Percentiles rank a stretch among this genome's conserved stretches.
Evolutionary conservation across 2,797 vertebrate genomes (phyloP).

Genomic region (Okamejei kenojei): DNA sequence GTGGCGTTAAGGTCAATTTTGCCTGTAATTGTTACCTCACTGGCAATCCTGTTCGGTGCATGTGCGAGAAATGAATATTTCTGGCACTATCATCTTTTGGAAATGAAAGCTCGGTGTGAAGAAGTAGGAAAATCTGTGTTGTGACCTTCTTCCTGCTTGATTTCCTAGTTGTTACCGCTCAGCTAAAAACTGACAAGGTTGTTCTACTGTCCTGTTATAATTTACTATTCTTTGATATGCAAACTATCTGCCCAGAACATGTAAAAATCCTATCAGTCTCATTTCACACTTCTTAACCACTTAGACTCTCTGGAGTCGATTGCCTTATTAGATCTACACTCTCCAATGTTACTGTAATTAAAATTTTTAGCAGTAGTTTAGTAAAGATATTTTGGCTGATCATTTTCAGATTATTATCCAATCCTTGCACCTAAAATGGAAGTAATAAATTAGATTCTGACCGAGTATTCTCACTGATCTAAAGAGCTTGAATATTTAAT

Average conservation of each 20-base stretch:
- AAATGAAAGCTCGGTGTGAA: constrained; percentile 74
- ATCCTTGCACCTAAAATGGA: constrained; percentile 94
- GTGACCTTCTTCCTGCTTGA: constrained; percentile 83
- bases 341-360: constrained; percentile 99
- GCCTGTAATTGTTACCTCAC: constrained; percentile 78
- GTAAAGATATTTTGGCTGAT: constrained; percentile 99
- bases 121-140: constrained; percentile 64
- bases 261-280: constrained; percentile 99
- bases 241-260: constrained; percentile 98
- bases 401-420: constrained; percentile 97
- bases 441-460: constrained; percentile 99
- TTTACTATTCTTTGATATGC: constrained; percentile 99
- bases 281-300: constrained; percentile 99
- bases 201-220: constrained; percentile 99
- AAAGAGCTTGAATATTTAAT: constrained; percentile 38
- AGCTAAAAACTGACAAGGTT: constrained; percentile 81
- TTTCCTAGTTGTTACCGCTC: constrained; percentile 53
- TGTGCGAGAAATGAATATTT: constrained; percentile 73
- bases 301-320: constrained; percentile 90
- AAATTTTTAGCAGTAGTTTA: constrained; percentile 99
- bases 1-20: constrained; percentile 69
- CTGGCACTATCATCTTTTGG: constrained; percentile 74
- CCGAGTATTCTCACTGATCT: constrained; percentile 62
- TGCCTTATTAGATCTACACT: constrained; percentile 99
- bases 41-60: constrained; percentile 70